Conservation (phyloP, 2,888 invertebrate genomes). For the Pterostichus niger region DNA sequence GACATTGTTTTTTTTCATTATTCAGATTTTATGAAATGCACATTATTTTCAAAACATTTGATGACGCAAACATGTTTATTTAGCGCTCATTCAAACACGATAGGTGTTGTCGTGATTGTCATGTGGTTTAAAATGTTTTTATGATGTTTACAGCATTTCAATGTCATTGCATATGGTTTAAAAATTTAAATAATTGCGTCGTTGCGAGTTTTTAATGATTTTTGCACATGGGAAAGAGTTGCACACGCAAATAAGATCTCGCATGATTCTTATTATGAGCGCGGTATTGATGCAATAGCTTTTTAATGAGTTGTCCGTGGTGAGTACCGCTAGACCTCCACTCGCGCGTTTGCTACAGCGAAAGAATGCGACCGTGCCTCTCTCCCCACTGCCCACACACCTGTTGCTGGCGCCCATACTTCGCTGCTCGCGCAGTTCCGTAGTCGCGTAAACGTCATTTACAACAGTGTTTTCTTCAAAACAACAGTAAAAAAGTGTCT, state of each 20-base stretch:
- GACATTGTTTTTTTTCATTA: constrained; percentile 61
- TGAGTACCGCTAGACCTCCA: constrained; percentile 59
- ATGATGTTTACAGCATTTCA: constrained; percentile 13
- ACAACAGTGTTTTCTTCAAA: constrained; percentile 20
- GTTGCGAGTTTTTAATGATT: constrained; percentile 15
- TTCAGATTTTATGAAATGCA: constrained; percentile 34
- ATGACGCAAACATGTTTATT: constrained; percentile 15
- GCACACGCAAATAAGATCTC: constrained; percentile 14
- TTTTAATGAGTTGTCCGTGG: constrained; percentile 49
- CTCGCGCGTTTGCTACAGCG: constrained; percentile 29
- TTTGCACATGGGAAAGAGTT: constrained; percentile 42
- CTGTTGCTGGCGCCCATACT: constrained; percentile 64
- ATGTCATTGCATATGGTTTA: constrained; percentile 26
- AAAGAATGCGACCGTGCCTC: constrained; percentile 60
- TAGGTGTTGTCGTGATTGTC: constrained; percentile 1
- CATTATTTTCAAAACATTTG: constrained; percentile 11
- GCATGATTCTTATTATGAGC: constrained; percentile 33
- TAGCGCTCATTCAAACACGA: not conserved
- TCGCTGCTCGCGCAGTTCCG: constrained; percentile 58
- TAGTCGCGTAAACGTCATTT: constrained; percentile 48
- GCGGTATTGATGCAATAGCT: constrained; percentile 40
- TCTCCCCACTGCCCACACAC: constrained; percentile 66
- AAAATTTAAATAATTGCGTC: constrained; percentile 12
- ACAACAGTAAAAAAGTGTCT: constrained; percentile 39
- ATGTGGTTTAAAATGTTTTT: constrained; percentile 3